Evolutionary conservation across 2,888 invertebrate species (phyloP).

Genomic region (Xestia sexstrigata): DNA sequence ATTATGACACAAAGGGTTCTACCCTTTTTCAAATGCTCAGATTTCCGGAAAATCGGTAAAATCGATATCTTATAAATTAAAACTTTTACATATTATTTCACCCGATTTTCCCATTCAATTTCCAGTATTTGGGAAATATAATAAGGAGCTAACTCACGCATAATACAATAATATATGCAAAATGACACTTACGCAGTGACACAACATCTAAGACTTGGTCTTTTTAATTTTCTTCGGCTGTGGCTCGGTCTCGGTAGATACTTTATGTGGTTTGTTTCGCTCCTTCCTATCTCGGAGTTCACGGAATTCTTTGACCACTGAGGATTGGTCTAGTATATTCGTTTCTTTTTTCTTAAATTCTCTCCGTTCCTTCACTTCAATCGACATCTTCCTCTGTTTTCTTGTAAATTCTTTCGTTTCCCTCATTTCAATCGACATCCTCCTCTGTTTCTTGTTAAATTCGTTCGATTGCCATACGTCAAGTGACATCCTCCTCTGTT

Average conservation of each 20-base stretch:
- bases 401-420: background rate
- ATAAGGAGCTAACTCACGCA: conserved; percentile 5
- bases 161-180: background rate
- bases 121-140: background rate
- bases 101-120: background rate
- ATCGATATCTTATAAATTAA: background rate
- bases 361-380: background rate
- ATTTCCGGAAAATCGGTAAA: background rate
- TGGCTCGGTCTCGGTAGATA: background rate
- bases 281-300: background rate
- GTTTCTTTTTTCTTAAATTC: background rate
- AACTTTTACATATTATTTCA: background rate
- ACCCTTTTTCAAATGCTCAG: background rate
- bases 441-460: background rate
- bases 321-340: background rate
- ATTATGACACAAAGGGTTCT: background rate
- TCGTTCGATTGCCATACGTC: background rate
- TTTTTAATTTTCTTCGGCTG: background rate
- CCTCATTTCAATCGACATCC: background rate
- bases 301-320: background rate
- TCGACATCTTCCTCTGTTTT: background rate
- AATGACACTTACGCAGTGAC: background rate
- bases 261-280: background rate
- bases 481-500: background rate
- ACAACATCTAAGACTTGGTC: background rate